These are phyloP conservation scores for Allacma fusca DNA, from an alignment of 2,888 invertebrate species.

Conservation along the genomic window DNA sequence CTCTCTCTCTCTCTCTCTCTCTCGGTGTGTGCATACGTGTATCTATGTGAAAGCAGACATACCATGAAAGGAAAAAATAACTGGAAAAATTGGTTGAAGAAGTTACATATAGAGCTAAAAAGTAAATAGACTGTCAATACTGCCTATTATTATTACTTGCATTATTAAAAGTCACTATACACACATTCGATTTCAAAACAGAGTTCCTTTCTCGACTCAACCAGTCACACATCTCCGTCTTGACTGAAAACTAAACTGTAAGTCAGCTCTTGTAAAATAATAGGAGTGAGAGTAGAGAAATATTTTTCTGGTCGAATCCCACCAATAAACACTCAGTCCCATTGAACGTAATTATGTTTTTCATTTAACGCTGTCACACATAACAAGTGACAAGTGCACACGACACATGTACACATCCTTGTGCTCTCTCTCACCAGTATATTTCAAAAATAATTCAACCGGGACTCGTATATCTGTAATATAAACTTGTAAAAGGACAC, in stretches of 20 bases:
- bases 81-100: background rate
- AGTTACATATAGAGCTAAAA: background rate
- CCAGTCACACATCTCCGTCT: background rate
- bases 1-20: too few species aligned
- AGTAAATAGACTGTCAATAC: conserved; percentile 3
- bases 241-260: too few species aligned
- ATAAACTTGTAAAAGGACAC: too few species aligned
- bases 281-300: conserved; percentile 1
- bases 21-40: background rate
- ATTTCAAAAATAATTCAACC: too few species aligned
- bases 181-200: background rate
- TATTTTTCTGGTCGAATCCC: background rate
- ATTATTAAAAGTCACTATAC: conserved; percentile 18
- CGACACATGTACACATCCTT: conserved; percentile 3
- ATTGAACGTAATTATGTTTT: conserved; percentile 4
- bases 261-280: background rate
- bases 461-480: too few species aligned
- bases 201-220: background rate
- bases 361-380: background rate
- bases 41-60: background rate
- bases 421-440: too few species aligned
- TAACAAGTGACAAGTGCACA: conserved; percentile 35
- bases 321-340: background rate
- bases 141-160: conserved; percentile 7
- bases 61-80: background rate